A percentile compares a stretch with the other conserved stretches of the same genome.
Evolutionary conservation across 2,797 vertebrate species (phyloP).

Genomic region (Poeciliopsis infans): DNA sequence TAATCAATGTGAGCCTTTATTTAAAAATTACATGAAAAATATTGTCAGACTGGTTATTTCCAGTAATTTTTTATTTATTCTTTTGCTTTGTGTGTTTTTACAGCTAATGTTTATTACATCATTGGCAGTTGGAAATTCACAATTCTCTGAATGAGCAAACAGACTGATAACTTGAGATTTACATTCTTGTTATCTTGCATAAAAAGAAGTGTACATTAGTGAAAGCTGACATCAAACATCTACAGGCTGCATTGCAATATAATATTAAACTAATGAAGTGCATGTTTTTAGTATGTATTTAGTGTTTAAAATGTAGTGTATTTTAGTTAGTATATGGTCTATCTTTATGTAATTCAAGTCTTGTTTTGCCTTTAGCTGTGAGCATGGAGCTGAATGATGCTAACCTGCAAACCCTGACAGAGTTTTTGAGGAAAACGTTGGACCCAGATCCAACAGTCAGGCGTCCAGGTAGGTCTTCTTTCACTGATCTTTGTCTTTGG

Average conservation of each 20-base stretch:
- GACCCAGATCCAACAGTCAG: constrained; percentile 94
- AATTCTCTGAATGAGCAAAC: background rate
- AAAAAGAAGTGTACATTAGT: too few relatives aligned
- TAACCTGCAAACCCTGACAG: constrained; percentile 94
- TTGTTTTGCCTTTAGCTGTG: constrained; percentile 12
- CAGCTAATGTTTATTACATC: too few relatives aligned
- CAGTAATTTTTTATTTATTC: background rate
- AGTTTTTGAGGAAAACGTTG: constrained; percentile 94
- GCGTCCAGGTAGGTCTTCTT: constrained; percentile 86
- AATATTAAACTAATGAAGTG: background rate
- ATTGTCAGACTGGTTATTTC: background rate
- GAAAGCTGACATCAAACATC: background rate
- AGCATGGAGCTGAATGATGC: constrained; percentile 96
- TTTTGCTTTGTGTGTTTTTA: background rate
- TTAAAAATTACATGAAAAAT: background rate
- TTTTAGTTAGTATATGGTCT: background rate
- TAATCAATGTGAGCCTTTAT: background rate
- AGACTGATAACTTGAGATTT: background rate
- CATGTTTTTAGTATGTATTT: background rate
- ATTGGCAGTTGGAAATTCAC: background rate
- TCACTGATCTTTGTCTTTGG: background rate
- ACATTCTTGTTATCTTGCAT: background rate
- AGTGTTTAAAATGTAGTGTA: background rate
- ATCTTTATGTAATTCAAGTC: background rate
- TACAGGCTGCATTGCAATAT: background rate